Conservation (phyloP, 64 coral and sea anemone genomes). For the Pocillopora verrucosa region DNA sequence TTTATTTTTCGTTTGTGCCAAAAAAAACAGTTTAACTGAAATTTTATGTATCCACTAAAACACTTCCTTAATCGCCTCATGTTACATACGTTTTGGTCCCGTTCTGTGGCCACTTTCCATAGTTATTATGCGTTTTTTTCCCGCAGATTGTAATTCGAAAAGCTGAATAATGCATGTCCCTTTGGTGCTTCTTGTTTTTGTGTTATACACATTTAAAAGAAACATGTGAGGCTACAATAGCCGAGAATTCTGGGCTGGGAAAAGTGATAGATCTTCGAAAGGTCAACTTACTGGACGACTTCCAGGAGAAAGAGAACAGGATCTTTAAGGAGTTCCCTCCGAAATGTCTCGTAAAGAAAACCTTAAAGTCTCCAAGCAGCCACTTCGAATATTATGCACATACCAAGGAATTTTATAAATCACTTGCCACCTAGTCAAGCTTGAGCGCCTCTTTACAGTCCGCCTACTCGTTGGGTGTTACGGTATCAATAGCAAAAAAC, state of each 20-base stretch:
- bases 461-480: constrained; percentile 10
- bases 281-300: neutral
- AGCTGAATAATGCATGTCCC: neutral
- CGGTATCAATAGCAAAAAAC: neutral
- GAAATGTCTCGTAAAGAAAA: neutral
- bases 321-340: neutral
- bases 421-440: neutral
- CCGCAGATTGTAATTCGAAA: neutral
- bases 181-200: neutral
- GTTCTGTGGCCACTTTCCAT: no score
- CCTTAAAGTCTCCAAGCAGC: neutral
- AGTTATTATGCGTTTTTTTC: neutral
- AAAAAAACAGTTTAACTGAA: no score
- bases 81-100: no score
- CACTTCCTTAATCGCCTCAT: no score
- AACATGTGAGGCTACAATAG: neutral
- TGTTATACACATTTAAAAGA: neutral
- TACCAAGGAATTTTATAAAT: constrained; percentile 19
- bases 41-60: no score
- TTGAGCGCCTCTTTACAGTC: constrained; percentile 5
- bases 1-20: no score
- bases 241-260: neutral
- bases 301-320: neutral
- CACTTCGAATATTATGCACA: constrained; percentile 12
- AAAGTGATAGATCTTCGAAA: neutral